Base-by-base conservation (phyloP, 2,888 invertebrate genomes). In the Tenthredo amoena region DNA sequence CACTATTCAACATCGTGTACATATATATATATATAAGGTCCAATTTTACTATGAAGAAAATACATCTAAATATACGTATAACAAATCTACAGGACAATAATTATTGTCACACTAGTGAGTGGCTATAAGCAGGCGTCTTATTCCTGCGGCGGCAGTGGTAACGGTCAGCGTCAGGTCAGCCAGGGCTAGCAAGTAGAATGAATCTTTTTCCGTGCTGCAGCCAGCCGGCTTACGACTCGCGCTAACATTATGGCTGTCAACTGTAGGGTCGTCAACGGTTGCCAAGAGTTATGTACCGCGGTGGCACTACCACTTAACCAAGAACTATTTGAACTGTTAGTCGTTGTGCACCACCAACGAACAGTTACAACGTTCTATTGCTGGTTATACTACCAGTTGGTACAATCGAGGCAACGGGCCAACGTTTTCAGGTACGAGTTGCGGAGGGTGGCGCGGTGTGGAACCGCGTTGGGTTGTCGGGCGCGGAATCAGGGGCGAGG, bases 381-480 rank as follows among this genome's bases (percentile, higher is more conserved):
- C 62, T 81, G 62, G 26, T 26, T 65, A 40, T 83, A 83, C 83
- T 83, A 83, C 71, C 83, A 68, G 65, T 47, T 68, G 47, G 65
- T 21, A 15, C 9, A 83, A 83, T 83, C 47, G 65, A 31, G 83
- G 90, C 88, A 89, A 87, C 34, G 84, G 86, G 85, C 84, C 86
- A 87, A 87, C 86, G 87, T 89, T 89, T 88, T 89, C 86, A 87
- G 87, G 86, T 79, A 86, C 79, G 86, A 86, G 81, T 87, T 86
- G 86, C 87, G 84, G 62, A 47, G 87, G 89, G 87, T 91, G 91
- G 90, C 89, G 92, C 91, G 91, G 90, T 89, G 88, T 90, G 91
- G 90, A 91, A 91, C 90, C 90, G 76, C 65, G 50, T 79, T 82
- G 79, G 87, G 84, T 88, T 88, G 87, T 87, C 88, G 87, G 87